Evolutionary conservation across 1,140 invertebrate species (phyloP).

Genomic region (Drosophila sp.): DNA sequence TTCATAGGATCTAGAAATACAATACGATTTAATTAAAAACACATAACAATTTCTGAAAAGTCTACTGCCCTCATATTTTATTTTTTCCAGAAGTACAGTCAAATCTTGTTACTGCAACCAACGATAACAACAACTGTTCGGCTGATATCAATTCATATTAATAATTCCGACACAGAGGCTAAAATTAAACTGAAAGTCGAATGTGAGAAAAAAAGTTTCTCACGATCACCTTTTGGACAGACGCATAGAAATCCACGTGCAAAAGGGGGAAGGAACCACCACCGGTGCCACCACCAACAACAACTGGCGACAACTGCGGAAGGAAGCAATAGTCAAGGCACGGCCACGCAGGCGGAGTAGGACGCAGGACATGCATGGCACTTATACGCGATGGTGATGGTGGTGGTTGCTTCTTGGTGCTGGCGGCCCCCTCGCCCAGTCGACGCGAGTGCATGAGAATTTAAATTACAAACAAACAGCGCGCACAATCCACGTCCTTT

Average conservation of each 20-base stretch:
- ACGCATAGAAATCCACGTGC: conserved; percentile 80
- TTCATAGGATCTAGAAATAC: no score
- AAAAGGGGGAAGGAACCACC: conserved; percentile 80
- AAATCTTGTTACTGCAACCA: conserved; percentile 21
- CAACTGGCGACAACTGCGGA: conserved; percentile 49
- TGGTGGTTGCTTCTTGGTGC: conserved; percentile 47
- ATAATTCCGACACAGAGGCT: conserved; percentile 68
- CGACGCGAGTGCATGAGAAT: conserved; percentile 73
- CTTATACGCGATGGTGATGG: conserved; percentile 19
- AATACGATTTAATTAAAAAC: background rate
- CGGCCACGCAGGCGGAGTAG: conserved; percentile 68
- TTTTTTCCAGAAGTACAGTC: conserved; percentile 66
- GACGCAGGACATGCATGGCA: conserved; percentile 41
- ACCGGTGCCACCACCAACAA: conserved; percentile 47
- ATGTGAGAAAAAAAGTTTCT: conserved; percentile 84
- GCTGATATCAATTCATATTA: conserved; percentile 77
- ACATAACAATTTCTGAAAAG: background rate
- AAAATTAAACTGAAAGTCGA: conserved; percentile 73
- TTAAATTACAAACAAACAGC: conserved; percentile 77
- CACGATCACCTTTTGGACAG: conserved; percentile 78
- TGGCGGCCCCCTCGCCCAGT: conserved; percentile 47
- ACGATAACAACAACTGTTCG: conserved; percentile 48
- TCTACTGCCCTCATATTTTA: background rate
- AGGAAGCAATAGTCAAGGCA: conserved; percentile 44
- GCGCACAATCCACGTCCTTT: conserved; percentile 67